Conservation (phyloP, 2,113 vertebrate genomes). For the Laticauda laticaudata region DNA sequence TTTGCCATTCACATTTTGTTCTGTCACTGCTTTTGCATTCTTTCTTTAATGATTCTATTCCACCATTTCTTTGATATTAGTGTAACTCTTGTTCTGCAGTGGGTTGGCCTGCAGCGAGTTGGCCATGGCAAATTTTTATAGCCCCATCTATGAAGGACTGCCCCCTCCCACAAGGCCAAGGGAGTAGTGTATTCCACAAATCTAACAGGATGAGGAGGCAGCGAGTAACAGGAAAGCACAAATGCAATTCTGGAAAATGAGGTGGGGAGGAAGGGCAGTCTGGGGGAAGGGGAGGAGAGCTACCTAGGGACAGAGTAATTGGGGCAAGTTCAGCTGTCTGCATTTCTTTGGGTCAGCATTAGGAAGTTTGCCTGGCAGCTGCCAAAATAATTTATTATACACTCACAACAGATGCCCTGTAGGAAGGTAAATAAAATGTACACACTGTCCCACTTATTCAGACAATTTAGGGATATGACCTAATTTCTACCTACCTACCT, state of each 20-base stretch:
- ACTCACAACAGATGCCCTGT: constrained; percentile 62
- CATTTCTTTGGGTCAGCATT: constrained; percentile 65
- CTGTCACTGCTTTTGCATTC: too few relatives aligned
- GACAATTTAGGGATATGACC: constrained; percentile 60
- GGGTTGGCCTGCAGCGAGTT: too few relatives aligned
- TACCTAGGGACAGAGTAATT: constrained; percentile 55
- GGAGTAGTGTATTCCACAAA: neutral
- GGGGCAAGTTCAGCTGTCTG: constrained; percentile 60
- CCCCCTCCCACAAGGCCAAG: neutral
- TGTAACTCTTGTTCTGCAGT: too few relatives aligned
- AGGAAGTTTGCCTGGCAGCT: constrained; percentile 66
- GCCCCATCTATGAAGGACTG: neutral
- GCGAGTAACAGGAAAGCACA: neutral
- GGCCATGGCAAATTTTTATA: too few relatives aligned
- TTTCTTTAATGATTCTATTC: too few relatives aligned
- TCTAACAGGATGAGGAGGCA: neutral
- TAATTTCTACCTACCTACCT: constrained; percentile 51
- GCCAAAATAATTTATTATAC: constrained; percentile 68
- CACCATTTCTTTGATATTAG: too few relatives aligned
- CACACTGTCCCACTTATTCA: constrained; percentile 62
- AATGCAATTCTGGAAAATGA: constrained; percentile 15
- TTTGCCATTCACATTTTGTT: too few relatives aligned
- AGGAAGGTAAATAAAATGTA: constrained; percentile 70
- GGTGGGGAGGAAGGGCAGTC: constrained; percentile 27
- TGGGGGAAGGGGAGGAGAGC: constrained; percentile 36